phyloP scores from a whole-genome alignment of 2,888 invertebrate species.

The Argyresthia albistria region DNA sequence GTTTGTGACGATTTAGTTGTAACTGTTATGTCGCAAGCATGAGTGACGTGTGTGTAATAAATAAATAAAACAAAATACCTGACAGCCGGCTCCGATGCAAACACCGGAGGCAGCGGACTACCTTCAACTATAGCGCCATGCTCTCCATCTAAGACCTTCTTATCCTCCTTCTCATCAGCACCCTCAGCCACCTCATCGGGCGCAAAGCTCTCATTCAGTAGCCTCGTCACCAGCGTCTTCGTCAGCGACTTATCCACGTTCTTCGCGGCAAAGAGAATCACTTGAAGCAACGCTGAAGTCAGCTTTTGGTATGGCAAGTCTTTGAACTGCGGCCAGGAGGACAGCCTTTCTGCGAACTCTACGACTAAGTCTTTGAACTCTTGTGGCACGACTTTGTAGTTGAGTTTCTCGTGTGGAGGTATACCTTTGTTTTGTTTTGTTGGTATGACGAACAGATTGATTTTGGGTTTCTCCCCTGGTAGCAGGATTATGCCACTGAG shows the following conservation, averaged over 20 bases:
- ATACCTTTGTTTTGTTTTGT: slow-evolving; percentile 36
- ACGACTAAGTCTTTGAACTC: slow-evolving; percentile 75
- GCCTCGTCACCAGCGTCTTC: slow-evolving; percentile 69
- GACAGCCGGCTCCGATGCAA: slow-evolving; percentile 73
- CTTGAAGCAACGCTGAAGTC: slow-evolving; percentile 82
- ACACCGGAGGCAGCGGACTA: slow-evolving; percentile 71
- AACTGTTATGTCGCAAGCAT: too few relatives aligned
- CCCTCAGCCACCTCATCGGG: slow-evolving; percentile 44
- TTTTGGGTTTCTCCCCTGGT: slow-evolving; percentile 57
- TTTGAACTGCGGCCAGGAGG: slow-evolving; percentile 83
- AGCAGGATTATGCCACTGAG: slow-evolving; percentile 76
- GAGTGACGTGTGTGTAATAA: too few relatives aligned
- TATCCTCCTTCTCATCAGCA: slow-evolving; percentile 24
- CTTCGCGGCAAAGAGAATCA: slow-evolving; percentile 73
- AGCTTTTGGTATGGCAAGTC: slow-evolving; percentile 79
- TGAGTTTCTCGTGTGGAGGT: slow-evolving; percentile 48
- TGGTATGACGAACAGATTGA: slow-evolving; percentile 40
- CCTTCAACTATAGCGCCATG: slow-evolving; percentile 14
- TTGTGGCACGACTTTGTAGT: slow-evolving; percentile 65
- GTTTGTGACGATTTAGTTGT: too few relatives aligned
- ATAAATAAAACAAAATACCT: too few relatives aligned
- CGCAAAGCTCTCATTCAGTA: slow-evolving; percentile 76
- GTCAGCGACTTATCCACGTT: slow-evolving; percentile 70
- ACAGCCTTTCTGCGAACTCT: slow-evolving; percentile 76
- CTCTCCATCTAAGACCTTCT: slow-evolving; percentile 21